Percentiles rank a stretch among this genome's conserved stretches.
These are phyloP conservation scores for Odontesthes bonariensis DNA, from an alignment of 2,113 vertebrate genomes.

Conservation along the genomic window DNA sequence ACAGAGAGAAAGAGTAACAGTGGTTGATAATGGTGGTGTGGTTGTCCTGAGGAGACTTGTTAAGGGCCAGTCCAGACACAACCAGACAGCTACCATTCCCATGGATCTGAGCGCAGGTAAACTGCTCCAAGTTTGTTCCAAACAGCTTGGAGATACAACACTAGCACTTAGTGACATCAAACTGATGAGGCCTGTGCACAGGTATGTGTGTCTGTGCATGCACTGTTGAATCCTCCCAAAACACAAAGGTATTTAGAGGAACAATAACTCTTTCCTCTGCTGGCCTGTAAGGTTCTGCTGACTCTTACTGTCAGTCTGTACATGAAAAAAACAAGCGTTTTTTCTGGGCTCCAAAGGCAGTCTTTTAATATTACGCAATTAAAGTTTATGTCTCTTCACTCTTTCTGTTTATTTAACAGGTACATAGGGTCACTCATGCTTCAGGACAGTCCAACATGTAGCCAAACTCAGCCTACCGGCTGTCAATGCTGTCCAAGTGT, in stretches of 20 bases:
- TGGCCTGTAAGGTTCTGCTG: conserved; percentile 39
- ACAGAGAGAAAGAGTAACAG: conserved; percentile 57
- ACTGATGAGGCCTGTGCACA: conserved; percentile 56
- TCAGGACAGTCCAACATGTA: conserved; percentile 53
- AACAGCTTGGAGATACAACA: conserved; percentile 75
- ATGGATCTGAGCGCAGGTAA: conserved; percentile 71
- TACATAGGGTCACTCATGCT: conserved; percentile 34
- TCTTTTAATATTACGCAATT: conserved; percentile 31
- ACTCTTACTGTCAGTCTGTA: conserved; percentile 22
- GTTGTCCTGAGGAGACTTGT: conserved; percentile 82
- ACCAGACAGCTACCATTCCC: conserved; percentile 71
- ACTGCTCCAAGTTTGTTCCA: conserved; percentile 76
- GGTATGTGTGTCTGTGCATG: conserved; percentile 32
- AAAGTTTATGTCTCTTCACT: conserved; percentile 36
- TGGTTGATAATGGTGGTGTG: conserved; percentile 68
- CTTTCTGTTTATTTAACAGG: conserved; percentile 47
- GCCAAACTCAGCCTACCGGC: conserved; percentile 8
- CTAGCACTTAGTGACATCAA: conserved; percentile 66
- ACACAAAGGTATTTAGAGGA: conserved; percentile 56
- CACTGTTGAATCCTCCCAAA: conserved; percentile 50
- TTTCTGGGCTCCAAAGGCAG: conserved; percentile 45
- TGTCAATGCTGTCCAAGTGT: neutral
- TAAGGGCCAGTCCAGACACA: conserved; percentile 73
- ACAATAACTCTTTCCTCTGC: conserved; percentile 54
- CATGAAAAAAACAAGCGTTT: conserved; percentile 29